Base-by-base conservation (phyloP, 1,140 invertebrate genomes). In the Drosophila ficusphila region DNA sequence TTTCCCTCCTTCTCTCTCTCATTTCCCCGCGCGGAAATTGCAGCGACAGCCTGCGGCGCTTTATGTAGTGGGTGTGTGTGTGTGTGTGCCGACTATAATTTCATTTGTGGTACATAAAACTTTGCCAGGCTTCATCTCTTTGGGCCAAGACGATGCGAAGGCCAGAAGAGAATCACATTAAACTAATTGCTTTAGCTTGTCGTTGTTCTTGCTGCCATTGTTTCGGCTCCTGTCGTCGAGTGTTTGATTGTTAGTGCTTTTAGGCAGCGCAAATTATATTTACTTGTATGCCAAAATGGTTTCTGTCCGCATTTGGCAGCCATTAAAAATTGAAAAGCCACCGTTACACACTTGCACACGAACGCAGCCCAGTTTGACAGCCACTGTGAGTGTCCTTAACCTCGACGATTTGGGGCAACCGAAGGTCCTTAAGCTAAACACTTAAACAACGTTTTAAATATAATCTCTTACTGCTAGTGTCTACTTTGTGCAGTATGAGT, bases 111-210 rank as follows among this genome's bases (percentile, higher is more conserved):
- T 78, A 86, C 82, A 88, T 86, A 86, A 86, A 86, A 86, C 72
- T 86, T 86, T 76, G 68, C 79, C 58, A 69, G 62, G 65, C 81
- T 74, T 88, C 82, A 88, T 88, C 73, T 86, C 77, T 65, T 67
- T 48, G 34, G 34, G 21, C 42, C 27, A 51, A 65, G 57, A 56
- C 34, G 67, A 52, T 38, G 49, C 47, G 34, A 27, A 34, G 62
- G 44, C 36, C 39, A 39, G 67, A 52, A 54, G 27, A 49, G 48
- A 83, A 88, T 89, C 69, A 88, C 83, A 88, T 88, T 88, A 88
- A 88, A 88, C 85, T 88, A 88, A 88, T 88, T 88, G 83, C 83
- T 89, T 88, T 88, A 89, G 70, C 83, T 88, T 89, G 83, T 89
- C 83, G 79, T 89, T 89, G 68, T 65, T 69, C 56, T 62, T 70